Evolutionary conservation across 2,888 invertebrate genomes (phyloP), one percentile per base, ranked within the genome.

Genomic region (Tachystola acroxantha): DNA sequence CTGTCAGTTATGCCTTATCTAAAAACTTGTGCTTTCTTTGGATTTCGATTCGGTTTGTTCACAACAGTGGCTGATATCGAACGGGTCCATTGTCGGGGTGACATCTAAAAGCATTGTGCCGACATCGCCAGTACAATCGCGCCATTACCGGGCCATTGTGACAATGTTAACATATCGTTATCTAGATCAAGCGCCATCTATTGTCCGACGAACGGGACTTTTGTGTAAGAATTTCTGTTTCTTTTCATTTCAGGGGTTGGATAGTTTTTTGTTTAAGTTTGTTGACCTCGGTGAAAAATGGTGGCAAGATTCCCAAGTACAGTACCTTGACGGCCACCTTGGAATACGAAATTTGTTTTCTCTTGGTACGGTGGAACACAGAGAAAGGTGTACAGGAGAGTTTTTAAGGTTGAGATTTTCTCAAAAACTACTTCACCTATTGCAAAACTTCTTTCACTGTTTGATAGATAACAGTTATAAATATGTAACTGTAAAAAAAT

Each of bases 161-260:
- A 82, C 82, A 75, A 79, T 81, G 82, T 82, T 84, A 84, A 85
- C 84, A 84, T 84, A 82, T 84, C 82, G 77, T 82, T 85, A 85
- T 84, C 84, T 75, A 70, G 81, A 85, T 85, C 82, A 77, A 80
- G 73, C 82, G 81, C 80, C 85, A 85, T 84, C 85, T 85, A 80
- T 85, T 85, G 85, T 84, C 79, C 77, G 66, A 56, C 48, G 51
- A 48, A 52, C 57, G 61, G 66, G 66, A 79, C 77, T 80, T 75
- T 77, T 78, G 69, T 74, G 64, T 53, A 62, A 63, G 64, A 67
- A 69, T 70, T 63, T 60, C 56, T 59, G 50, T 62, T 66, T 60
- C 56, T 64, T 67, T 69, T 68, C 60, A 63, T n/a, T n/a, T n/a
- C 45, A 42, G 50, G 53, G 53, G 50, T 54, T 43, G 59, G 48